Base-by-base conservation (phyloP, 1,140 invertebrate genomes). In the Drosophila pachea region DNA sequence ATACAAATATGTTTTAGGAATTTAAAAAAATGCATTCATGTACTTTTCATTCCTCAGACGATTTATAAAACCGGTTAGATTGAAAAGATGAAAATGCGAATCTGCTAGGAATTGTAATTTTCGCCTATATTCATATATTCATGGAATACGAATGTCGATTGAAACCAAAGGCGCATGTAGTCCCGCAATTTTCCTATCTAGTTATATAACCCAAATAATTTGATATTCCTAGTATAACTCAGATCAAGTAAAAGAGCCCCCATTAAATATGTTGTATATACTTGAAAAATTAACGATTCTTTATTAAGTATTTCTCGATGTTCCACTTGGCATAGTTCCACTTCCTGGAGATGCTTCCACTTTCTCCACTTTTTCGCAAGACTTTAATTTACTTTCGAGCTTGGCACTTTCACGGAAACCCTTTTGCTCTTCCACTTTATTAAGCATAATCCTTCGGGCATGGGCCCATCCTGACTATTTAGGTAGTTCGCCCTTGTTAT, bases 341-440 rank as follows among this genome's bases (percentile, higher is more conserved):
- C 48, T 14, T 40, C 16, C 42, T 43, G 38, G 58, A 68, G 52
- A 63, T 48, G 36, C 50, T 52, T 64, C 48, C 11, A 8, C 35
- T 43, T 43, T 7, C n/a, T n/a, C n/a, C n/a, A n/a, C n/a, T n/a
- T n/a, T n/a, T n/a, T n/a, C n/a, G 40, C 12, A 6, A 14, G 40
- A 11, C 38, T 16, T 35, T n/a, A 29, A 29, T 43, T 66, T 33
- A 32, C 47, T 50, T 48, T 31, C 43, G n/a, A 40, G 48, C 47
- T 55, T 63, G 45, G n/a, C 48, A 62, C 16, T 62, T 62, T 43
- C 54, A 56, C 54, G 43, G 43, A 43, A 56, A 56, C 50, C 60
- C 49, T 68, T 64, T 68, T n/a, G n/a, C 7, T 64, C 36, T 43
- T 56, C 48, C 61, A 54, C 53, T 50, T 64, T 35, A 65, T 69